Conservation (phyloP, 2,113 vertebrate species). For the Nothocercus nigrocapillus region DNA sequence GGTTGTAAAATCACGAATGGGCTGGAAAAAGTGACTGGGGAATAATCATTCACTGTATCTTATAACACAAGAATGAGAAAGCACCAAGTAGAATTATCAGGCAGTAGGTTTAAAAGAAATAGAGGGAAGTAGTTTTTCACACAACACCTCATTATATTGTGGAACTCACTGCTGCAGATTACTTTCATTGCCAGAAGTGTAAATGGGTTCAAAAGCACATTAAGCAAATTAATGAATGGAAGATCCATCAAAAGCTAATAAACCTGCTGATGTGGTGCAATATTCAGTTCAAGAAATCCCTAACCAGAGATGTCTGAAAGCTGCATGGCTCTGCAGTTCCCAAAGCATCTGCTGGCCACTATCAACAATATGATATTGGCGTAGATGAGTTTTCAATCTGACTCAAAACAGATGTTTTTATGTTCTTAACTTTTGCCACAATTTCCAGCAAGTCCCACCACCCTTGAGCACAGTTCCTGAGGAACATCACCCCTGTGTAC, state of each 20-base stretch:
- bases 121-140: slow-evolving; percentile 22
- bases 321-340: not conserved
- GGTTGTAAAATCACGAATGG: not conserved
- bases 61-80: not conserved
- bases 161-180: not conserved
- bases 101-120: not conserved
- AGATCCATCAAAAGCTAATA: slow-evolving; percentile 44
- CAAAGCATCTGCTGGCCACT: not conserved
- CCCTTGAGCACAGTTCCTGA: not conserved
- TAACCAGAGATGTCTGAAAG: not conserved
- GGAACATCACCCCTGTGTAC: not conserved
- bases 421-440: not conserved
- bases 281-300: not conserved
- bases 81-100: not conserved
- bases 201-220: slow-evolving; percentile 34
- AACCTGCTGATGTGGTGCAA: slow-evolving; percentile 14
- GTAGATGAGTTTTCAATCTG: not conserved
- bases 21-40: not conserved
- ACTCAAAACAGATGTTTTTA: slow-evolving; percentile 5
- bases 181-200: slow-evolving; percentile 21
- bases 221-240: not conserved
- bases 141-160: slow-evolving; percentile 38
- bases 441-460: not conserved
- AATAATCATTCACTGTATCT: slow-evolving; percentile 23
- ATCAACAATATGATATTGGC: not conserved